phyloP scores from a whole-genome alignment of 2,888 invertebrate species.

The Apamea crenata region DNA sequence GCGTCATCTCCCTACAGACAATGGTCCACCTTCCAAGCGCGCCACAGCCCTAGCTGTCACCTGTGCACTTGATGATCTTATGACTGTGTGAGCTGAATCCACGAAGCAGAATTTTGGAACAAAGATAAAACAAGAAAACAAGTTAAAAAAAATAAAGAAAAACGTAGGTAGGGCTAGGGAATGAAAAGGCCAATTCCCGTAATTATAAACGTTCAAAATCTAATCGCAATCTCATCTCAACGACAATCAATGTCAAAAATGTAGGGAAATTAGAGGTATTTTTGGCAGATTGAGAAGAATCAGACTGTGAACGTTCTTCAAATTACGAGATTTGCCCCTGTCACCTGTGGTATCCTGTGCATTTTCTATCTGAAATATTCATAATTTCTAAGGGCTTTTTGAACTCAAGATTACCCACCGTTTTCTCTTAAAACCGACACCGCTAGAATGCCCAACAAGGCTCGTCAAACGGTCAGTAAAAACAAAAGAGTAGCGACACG shows the following conservation, averaged over 20 bases:
- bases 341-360: too few species aligned
- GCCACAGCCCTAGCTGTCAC: neutral
- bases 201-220: too few species aligned
- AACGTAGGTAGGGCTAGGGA: too few species aligned
- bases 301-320: too few species aligned
- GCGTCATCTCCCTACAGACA: neutral
- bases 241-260: too few species aligned
- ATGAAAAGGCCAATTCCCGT: too few species aligned
- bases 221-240: too few species aligned
- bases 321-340: too few species aligned
- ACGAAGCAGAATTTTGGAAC: neutral
- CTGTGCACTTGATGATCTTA: neutral
- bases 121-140: neutral
- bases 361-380: neutral
- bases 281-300: too few species aligned
- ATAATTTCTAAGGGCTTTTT: neutral
- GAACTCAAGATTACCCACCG: neutral
- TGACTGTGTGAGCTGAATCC: neutral
- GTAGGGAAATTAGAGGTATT: too few species aligned
- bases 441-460: neutral
- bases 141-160: too few species aligned
- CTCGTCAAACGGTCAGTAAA: neutral
- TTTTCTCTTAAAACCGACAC: neutral
- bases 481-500: conserved; percentile 32
- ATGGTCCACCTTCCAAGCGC: neutral